Conservation (phyloP, 2,797 vertebrate genomes). For the Tympanoctomys barrerae region DNA sequence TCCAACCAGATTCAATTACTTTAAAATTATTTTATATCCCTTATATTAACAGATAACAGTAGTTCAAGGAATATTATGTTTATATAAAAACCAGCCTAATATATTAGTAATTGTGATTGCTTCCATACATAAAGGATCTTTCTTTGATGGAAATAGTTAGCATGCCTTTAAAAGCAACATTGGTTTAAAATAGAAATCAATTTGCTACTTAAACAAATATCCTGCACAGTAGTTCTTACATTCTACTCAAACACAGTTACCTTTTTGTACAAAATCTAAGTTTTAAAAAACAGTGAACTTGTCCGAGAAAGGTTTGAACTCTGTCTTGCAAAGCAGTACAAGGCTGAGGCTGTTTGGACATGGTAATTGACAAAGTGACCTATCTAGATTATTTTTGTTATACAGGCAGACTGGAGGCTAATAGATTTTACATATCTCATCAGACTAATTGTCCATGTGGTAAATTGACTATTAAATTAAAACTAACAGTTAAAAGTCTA, state of each 20-base stretch:
- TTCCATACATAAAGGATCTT: background rate
- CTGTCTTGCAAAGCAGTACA: background rate
- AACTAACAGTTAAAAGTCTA: background rate
- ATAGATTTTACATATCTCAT: background rate
- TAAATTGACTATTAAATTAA: background rate
- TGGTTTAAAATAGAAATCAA: conserved; percentile 14
- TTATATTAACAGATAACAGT: background rate
- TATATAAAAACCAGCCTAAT: background rate
- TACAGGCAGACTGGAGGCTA: background rate
- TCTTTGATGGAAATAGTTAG: conserved; percentile 8
- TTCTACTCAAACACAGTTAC: background rate
- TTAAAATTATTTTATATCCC: background rate
- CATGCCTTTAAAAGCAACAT: background rate
- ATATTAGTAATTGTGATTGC: background rate
- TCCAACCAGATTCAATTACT: conserved; percentile 32
- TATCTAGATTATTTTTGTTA: background rate
- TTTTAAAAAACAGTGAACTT: conserved; percentile 9
- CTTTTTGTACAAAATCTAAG: background rate
- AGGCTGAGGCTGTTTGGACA: background rate
- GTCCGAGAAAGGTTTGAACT: background rate
- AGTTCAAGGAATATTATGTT: background rate
- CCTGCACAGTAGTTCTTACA: background rate
- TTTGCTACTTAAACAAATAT: background rate
- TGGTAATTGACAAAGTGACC: background rate
- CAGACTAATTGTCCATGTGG: background rate